Base-by-base conservation (phyloP, 1,140 invertebrate genomes). In the Trachymyrmex cornetzi region DNA sequence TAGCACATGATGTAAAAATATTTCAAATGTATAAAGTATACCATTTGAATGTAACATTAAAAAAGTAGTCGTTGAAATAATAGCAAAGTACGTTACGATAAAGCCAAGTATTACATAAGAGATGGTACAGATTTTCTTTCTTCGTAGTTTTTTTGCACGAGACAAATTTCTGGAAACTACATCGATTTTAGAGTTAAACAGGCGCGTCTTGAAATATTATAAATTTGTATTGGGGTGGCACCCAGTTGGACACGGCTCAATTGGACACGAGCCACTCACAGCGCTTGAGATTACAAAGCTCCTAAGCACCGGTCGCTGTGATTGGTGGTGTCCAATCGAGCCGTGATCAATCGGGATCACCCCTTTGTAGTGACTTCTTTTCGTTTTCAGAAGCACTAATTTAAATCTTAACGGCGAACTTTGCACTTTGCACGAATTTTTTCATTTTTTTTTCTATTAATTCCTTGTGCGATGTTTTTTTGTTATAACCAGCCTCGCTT, bases 361-460 rank as follows among this genome's bases (percentile, higher is more conserved):
- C n/a, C n/a, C n/a, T n/a, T n/a, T n/a, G n/a, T n/a, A n/a, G n/a
- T n/a, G 3, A 53, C 16, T 30, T 74, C 6, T 30, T 12, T 14
- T 16, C 48, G 22, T 30, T 77, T 53, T n/a, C 14, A 5, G 19
- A n/a, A 11, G 34, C 24, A 77, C 16, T 5, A 3, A 19, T 11
- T 30, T 66, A 34, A 11, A n/a, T 0, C 9, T 38, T 7, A 66
- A 50, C 16, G 74, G 63, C 59, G 12, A 86, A 88, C 44, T 87
- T 87, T 50, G 38, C 12, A 50, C 24, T 9, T 24, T 14, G 38
- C 2, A 16, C 24, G 16, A 77, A 77, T 44, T 44, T 19, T 16
- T 55, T 30, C 2, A 9, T 50, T 11, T 53, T 55, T 27, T 14
- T 57, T 14, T 11, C 22, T n/a, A 5, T 14, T 50, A 53, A 24